Evolutionary conservation across 2,888 invertebrate genomes (phyloP), one percentile per base, ranked within the genome.

Genomic region (Ormyrus pomaceus): DNA sequence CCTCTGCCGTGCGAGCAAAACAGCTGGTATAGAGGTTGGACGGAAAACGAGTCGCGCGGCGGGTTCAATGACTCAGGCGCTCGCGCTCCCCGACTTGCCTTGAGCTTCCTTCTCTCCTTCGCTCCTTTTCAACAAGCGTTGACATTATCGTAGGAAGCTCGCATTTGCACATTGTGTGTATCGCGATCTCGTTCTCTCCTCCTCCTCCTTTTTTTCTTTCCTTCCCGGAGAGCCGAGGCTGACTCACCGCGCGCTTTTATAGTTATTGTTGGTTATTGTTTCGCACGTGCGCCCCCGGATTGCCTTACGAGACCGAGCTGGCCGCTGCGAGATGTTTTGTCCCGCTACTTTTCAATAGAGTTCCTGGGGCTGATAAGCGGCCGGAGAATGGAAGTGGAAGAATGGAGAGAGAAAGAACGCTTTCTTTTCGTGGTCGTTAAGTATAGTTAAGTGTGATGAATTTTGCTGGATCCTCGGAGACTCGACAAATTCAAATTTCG

Each of bases 51-150:
- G 62, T 69, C 79, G 69, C 19, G 73, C 19, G 73, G n/a, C 46
- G 72, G 86, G 89, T 89, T 89, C 89, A 89, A 89, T 89, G 89
- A 89, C 89, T 89, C 61, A 74, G 10, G 48, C 65, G 64, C 65
- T 62, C 65, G 68, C 65, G 19, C 19, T 19, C 19, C 61, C 70
- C 59, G 64, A 61, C 56, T 74, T 56, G 70, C 75, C 81, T 81
- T 81, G 70, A 75, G 78, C 75, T 75, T 78, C 66, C 72, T 81
- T 51, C 77, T 34, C 34, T 34, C 34, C 34, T 34, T 34, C 34
- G 34, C 34, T 77, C 53, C 56, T 61, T 68, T 45, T 51, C 69
- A 34, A 34, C 34, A 34, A 4, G 34, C 34, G 34, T 34, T 34
- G 34, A 34, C 34, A 34, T 34, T 34, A 34, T 34, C 34, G 34